Conservation (phyloP, 2,797 vertebrate species). For the Choloepus didactylus region DNA sequence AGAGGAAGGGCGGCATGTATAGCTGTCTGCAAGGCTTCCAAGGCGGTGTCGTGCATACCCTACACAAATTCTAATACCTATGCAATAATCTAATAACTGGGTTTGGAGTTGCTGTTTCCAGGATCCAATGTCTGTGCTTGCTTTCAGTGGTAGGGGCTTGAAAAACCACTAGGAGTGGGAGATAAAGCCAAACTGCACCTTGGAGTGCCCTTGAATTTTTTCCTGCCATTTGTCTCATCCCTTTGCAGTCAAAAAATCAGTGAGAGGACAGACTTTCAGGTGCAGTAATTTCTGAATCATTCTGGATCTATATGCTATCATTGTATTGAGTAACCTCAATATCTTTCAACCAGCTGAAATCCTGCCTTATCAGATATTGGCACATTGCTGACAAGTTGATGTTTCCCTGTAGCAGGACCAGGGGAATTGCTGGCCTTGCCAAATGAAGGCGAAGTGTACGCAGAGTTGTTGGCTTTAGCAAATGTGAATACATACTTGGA, state of each 20-base stretch:
- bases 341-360: constrained; percentile 29
- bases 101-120: background rate
- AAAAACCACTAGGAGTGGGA: background rate
- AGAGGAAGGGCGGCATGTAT: background rate
- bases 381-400: background rate
- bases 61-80: background rate
- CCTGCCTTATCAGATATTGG: background rate
- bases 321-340: background rate
- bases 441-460: background rate
- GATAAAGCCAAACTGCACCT: background rate
- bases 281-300: constrained; percentile 3
- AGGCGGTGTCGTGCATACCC: background rate
- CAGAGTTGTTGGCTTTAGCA: background rate
- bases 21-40: background rate
- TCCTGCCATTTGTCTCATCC: background rate
- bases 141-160: background rate
- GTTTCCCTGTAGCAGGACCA: background rate
- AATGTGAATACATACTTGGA: background rate
- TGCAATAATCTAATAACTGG: background rate
- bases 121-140: background rate
- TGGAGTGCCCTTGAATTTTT: background rate
- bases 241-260: constrained; percentile 50
- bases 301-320: background rate
- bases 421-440: background rate
- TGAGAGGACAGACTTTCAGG: background rate